Base-by-base conservation (phyloP, 2,888 invertebrate species). In the Drosophila testacea region DNA sequence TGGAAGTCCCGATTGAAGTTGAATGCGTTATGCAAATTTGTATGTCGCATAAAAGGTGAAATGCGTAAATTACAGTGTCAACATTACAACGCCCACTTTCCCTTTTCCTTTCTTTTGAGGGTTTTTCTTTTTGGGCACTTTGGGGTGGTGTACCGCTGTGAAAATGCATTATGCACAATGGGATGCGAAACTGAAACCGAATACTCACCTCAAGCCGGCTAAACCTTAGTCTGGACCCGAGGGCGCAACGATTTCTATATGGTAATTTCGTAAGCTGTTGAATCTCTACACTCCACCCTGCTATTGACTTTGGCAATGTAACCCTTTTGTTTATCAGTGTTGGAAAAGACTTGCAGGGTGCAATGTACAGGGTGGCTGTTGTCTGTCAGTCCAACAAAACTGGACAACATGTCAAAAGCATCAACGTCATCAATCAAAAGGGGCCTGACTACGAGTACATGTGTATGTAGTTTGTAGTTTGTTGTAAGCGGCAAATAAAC, bases 21-120 rank as follows among this genome's bases (percentile, higher is more conserved):
- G 34, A 34, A 34, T 22, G 34, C 64, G 73, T 62, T 81, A 84
- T 85, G 83, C 81, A 83, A 83, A 83, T 84, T 71, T 68, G 44
- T 51, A 46, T 66, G 56, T 62, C 52, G 63, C 74, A 69, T 51
- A 66, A 71, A 80, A 84, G 77, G 83, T 70, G 74, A 83, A 84
- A 85, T 81, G 86, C 85, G 85, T 85, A 85, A 85, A 85, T 85
- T 85, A 85, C 86, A 85, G 86, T 85, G 85, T 85, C 85, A 85
- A 85, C 85, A 85, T 86, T 83, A 85, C 86, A 84, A 73, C 85
- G 84, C 83, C 83, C 83, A 83, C 83, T 83, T 83, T 81, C 68
- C 48, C 48, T 54, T 73, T 16, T 41, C 63, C 47, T 39, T 48
- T 61, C 28, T 38, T 38, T 56, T 30, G 46, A 9, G 28, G 28